Percentiles rank a stretch among this genome's conserved stretches.
phyloP scores from a whole-genome alignment of 2,797 vertebrate species.

The Trachurus trachurus region DNA sequence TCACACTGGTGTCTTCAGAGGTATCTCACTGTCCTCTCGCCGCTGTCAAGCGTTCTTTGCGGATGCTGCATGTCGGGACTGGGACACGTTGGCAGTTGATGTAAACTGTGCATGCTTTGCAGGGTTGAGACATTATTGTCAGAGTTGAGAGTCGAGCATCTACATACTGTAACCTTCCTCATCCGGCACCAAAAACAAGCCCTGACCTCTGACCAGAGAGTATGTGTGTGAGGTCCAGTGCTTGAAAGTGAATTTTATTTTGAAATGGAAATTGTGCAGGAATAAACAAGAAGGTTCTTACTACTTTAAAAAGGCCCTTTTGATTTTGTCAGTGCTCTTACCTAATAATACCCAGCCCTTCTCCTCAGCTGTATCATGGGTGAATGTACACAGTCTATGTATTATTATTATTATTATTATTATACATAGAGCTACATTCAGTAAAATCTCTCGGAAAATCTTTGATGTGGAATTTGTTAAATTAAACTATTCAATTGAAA shows the following conservation, averaged over 20 bases:
- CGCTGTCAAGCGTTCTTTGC: conserved; percentile 35
- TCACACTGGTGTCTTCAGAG: conserved; percentile 51
- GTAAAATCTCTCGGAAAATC: conserved; percentile 8
- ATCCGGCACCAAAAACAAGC: conserved; percentile 32
- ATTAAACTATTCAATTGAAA: conserved; percentile 36
- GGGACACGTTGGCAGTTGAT: conserved; percentile 36
- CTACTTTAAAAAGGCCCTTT: conserved; percentile 2
- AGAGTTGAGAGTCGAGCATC: conserved; percentile 27
- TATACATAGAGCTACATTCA: conserved; percentile 5
- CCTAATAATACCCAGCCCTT: background rate
- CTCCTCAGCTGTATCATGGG: conserved; percentile 13
- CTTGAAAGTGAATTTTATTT: conserved; percentile 2
- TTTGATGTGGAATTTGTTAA: conserved; percentile 8
- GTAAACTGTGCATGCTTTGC: conserved; percentile 63
- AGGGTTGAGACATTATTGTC: conserved; percentile 26
- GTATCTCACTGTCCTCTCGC: conserved; percentile 46
- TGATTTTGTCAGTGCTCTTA: conserved; percentile 12
- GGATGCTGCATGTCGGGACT: conserved; percentile 60
- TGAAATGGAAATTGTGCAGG: conserved; percentile 2
- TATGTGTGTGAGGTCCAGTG: conserved; percentile 13
- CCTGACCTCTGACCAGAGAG: background rate
- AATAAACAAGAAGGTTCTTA: background rate
- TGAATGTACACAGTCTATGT: conserved; percentile 10
- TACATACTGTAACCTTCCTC: conserved; percentile 32
- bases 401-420: no score